Evolutionary conservation across 2,797 vertebrate species (phyloP).

Genomic region (Poeciliopsis paucimaculata): DNA sequence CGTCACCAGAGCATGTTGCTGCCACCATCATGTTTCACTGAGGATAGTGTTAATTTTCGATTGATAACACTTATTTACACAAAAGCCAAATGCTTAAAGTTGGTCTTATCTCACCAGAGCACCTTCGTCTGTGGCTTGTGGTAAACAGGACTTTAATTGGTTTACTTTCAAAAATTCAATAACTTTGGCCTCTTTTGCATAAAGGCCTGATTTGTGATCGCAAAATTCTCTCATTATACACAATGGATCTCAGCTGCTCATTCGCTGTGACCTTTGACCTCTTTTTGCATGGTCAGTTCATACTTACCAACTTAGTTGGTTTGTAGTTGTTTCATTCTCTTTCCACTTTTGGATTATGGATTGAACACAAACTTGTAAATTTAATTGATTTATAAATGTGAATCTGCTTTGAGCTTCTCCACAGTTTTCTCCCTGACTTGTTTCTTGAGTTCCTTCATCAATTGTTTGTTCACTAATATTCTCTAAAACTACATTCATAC

Average conservation of each 20-base stretch:
- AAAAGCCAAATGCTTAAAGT: neutral
- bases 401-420: neutral
- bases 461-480: neutral
- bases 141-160: no score
- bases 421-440: neutral
- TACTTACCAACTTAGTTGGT: neutral
- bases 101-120: neutral
- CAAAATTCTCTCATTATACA: neutral
- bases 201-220: neutral
- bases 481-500: neutral
- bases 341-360: neutral
- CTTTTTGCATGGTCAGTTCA: neutral
- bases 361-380: neutral
- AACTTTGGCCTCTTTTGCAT: no score
- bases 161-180: no score
- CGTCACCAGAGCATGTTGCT: neutral
- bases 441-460: neutral
- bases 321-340: neutral
- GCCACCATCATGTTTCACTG: neutral
- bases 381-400: neutral
- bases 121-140: neutral
- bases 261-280: neutral
- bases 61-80: neutral
- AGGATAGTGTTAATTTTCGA: neutral
- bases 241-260: neutral